A percentile compares a stretch with the other conserved stretches of the same genome.
Evolutionary conservation across 1,140 invertebrate species (phyloP).

Genomic region (Drosophila arizonae): DNA sequence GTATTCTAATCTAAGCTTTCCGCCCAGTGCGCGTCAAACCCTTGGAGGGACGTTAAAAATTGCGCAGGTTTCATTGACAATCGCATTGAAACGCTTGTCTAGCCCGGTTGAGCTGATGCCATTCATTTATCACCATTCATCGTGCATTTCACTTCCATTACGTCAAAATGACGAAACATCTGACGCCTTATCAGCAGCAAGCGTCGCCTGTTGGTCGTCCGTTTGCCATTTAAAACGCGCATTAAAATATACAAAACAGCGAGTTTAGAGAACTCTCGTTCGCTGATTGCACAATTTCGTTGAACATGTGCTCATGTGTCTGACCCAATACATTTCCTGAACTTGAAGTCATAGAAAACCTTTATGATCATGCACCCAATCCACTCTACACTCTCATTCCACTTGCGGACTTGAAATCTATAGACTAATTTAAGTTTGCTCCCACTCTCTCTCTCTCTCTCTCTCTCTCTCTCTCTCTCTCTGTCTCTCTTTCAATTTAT

Average conservation of each 20-base stretch:
- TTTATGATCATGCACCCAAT: conserved; percentile 37
- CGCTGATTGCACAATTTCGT: neutral
- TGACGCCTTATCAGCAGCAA: conserved; percentile 19
- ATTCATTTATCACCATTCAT: conserved; percentile 39
- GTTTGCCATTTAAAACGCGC: conserved; percentile 46
- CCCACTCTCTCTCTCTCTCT: neutral
- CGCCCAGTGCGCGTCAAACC: neutral
- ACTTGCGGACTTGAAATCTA: too few species aligned
- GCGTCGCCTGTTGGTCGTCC: conserved; percentile 12
- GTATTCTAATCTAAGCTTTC: neutral
- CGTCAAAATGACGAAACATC: conserved; percentile 45
- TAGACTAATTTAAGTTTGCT: too few species aligned
- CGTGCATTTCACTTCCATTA: conserved; percentile 20
- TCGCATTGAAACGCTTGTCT: conserved; percentile 11
- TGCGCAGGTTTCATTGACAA: conserved; percentile 15
- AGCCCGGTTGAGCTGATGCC: conserved; percentile 18
- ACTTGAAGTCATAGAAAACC: conserved; percentile 62
- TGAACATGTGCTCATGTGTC: conserved; percentile 30
- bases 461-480: neutral
- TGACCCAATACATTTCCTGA: conserved; percentile 64
- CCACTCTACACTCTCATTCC: neutral
- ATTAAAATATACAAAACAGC: conserved; percentile 12
- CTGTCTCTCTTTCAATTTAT: conserved; percentile 3
- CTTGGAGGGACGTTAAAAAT: neutral
- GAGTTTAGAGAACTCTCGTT: neutral